phyloP scores from a whole-genome alignment of 1,140 invertebrate genomes.

The Spodoptera frugiperda region DNA sequence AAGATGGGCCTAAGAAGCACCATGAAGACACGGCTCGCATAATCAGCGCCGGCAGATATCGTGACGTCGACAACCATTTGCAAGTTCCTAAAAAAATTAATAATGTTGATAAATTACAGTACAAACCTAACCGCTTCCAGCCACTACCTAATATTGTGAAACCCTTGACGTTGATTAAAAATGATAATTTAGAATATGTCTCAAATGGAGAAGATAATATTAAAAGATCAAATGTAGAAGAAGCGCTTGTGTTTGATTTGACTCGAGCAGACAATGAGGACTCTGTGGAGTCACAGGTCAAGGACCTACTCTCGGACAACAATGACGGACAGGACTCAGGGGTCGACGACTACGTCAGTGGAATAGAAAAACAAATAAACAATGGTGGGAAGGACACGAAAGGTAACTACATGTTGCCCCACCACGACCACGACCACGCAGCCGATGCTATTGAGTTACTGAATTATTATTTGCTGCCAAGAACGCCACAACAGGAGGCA shows the following conservation, averaged over 20 bases:
- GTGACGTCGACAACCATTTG: too few relatives aligned
- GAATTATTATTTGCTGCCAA: slow-evolving; percentile 54
- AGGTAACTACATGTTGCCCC: too few relatives aligned
- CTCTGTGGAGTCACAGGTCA: too few relatives aligned
- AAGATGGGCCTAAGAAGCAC: slow-evolving; percentile 3
- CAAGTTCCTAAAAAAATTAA: too few relatives aligned
- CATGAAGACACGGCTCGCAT: slow-evolving; percentile 24
- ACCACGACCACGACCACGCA: too few relatives aligned
- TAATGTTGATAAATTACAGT: not conserved
- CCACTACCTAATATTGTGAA: not conserved
- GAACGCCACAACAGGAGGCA: slow-evolving; percentile 55
- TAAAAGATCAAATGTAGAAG: slow-evolving; percentile 9
- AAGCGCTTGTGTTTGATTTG: too few relatives aligned
- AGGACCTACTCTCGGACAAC: too few relatives aligned
- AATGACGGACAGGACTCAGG: slow-evolving; percentile 8
- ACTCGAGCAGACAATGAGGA: too few relatives aligned
- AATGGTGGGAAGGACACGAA: not conserved
- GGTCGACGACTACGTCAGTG: slow-evolving; percentile 1
- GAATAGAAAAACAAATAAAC: not conserved
- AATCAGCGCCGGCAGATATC: too few relatives aligned
- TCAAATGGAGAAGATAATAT: not conserved
- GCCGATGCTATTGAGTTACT: not conserved
- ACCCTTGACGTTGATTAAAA: not conserved
- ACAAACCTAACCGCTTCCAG: not conserved
- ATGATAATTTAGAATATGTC: slow-evolving; percentile 6